These are phyloP conservation scores for Philotrypesis tridentata DNA, from an alignment of 1,140 invertebrate species.

Conservation along the genomic window DNA sequence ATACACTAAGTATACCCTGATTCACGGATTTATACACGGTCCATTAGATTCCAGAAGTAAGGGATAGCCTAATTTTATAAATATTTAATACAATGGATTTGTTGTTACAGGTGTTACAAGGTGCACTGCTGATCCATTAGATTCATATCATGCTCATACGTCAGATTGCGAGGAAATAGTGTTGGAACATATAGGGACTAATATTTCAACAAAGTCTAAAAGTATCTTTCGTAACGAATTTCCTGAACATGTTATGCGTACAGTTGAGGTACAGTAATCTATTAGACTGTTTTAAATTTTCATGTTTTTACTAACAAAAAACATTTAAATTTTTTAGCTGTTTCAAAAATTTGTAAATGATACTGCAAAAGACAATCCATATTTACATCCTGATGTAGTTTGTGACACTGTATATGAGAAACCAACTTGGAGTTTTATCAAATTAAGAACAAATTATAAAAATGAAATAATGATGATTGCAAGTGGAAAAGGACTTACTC, in stretches of 20 bases:
- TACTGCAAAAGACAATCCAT: background rate
- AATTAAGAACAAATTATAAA: conserved; percentile 47
- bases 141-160: conserved; percentile 37
- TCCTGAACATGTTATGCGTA: conserved; percentile 24
- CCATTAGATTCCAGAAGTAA: too few relatives aligned
- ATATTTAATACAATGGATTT: background rate
- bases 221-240: conserved; percentile 16
- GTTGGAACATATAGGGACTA: conserved; percentile 23
- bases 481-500: conserved; percentile 23
- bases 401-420: conserved; percentile 25
- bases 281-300: background rate
- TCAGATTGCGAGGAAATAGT: conserved; percentile 22
- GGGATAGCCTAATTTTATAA: too few relatives aligned
- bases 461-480: conserved; percentile 42
- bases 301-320: background rate
- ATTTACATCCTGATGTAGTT: conserved; percentile 4
- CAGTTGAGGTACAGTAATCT: conserved; percentile 36
- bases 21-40: too few relatives aligned
- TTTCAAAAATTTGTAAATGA: conserved; percentile 29
- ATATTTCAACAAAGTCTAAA: conserved; percentile 7
- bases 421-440: conserved; percentile 38
- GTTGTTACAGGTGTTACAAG: conserved; percentile 27
- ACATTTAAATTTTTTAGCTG: conserved; percentile 23
- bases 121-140: conserved; percentile 10
- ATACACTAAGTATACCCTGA: too few relatives aligned